Conservation (phyloP, 1,140 invertebrate species). For the Drosophila novamexicana region DNA sequence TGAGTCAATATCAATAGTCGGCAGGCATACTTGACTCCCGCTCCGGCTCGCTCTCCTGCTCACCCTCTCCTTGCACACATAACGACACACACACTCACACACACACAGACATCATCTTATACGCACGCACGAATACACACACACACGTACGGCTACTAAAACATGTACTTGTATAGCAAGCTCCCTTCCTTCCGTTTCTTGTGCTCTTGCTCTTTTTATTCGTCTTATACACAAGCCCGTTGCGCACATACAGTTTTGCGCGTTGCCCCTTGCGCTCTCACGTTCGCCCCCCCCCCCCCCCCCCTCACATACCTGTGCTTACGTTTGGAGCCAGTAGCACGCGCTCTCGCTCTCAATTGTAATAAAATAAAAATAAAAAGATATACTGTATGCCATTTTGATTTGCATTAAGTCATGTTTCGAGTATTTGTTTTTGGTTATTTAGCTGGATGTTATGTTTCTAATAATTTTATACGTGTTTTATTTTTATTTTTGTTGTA, state of each 20-base stretch:
- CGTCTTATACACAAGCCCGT: constrained; percentile 78
- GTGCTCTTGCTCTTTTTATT: constrained; percentile 61
- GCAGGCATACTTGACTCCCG: constrained; percentile 52
- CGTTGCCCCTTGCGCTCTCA: constrained; percentile 46
- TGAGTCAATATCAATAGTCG: constrained; percentile 73
- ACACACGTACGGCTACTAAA: constrained; percentile 39
- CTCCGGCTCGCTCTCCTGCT: constrained; percentile 16
- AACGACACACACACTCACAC: constrained; percentile 37
- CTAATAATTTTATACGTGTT: constrained; percentile 57
- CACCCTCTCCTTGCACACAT: constrained; percentile 26
- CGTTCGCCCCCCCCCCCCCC: constrained; percentile 4
- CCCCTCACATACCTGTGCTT: constrained; percentile 54
- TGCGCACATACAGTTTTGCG: constrained; percentile 73
- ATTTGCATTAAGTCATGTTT: constrained; percentile 75
- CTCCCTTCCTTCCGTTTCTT: constrained; percentile 75
- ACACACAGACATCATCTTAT: constrained; percentile 9
- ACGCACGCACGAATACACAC: constrained; percentile 15
- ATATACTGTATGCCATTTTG: constrained; percentile 60
- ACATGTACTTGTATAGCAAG: constrained; percentile 51
- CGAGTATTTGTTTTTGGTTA: constrained; percentile 34
- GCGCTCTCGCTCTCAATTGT: constrained; percentile 56
- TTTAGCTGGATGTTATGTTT: constrained; percentile 53
- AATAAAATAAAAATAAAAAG: constrained; percentile 45
- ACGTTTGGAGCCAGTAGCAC: constrained; percentile 50
- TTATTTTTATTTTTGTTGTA: constrained; percentile 29